These are phyloP conservation scores for Phyllotis vaccarum DNA, from an alignment of 2,797 vertebrate genomes.

Conservation along the genomic window DNA sequence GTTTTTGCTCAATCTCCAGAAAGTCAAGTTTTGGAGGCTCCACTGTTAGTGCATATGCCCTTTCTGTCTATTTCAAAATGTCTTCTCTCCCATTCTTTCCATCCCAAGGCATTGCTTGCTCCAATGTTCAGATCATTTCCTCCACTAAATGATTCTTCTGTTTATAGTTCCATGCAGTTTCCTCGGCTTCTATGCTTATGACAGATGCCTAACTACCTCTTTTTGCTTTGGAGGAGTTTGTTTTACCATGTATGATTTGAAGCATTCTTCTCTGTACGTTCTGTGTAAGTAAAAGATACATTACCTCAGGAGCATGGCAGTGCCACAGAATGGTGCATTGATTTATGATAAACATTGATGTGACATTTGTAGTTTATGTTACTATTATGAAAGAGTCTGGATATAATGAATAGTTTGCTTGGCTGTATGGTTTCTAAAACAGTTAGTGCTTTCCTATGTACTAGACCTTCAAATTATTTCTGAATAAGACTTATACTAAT, in stretches of 20 bases:
- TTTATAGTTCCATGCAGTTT: not conserved
- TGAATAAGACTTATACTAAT: conserved; percentile 21
- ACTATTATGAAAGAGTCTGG: not conserved
- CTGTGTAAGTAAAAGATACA: not conserved
- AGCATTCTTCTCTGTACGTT: not conserved
- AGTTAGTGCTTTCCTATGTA: not conserved
- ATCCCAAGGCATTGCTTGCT: not conserved
- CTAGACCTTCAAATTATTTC: conserved; percentile 7
- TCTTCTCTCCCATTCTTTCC: not conserved
- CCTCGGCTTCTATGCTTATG: not conserved
- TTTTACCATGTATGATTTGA: not conserved
- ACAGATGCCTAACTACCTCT: not conserved
- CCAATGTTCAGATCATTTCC: not conserved
- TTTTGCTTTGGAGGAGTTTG: not conserved
- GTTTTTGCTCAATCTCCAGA: not conserved
- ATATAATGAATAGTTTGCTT: not conserved
- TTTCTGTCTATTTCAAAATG: not conserved
- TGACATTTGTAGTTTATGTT: not conserved
- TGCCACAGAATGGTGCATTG: not conserved
- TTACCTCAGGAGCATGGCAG: not conserved
- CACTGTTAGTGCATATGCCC: not conserved
- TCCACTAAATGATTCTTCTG: not conserved
- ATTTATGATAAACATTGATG: not conserved
- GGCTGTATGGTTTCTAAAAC: not conserved
- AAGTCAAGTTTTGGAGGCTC: not conserved